These are phyloP conservation scores for Drosophila yakuba DNA, from an alignment of 1,140 invertebrate genomes.

Conservation along the genomic window DNA sequence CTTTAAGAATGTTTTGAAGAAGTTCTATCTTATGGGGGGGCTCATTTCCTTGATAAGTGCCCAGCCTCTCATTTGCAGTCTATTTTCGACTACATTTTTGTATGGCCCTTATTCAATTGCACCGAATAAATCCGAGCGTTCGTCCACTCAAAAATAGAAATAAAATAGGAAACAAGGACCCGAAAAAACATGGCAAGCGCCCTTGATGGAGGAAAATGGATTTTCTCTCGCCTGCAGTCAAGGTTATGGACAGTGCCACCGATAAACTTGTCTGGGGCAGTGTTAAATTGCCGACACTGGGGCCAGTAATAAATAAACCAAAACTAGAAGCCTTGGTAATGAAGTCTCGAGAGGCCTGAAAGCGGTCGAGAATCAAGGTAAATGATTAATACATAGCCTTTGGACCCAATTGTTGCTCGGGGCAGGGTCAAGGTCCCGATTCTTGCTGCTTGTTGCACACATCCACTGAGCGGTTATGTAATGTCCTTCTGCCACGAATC, in stretches of 20 bases:
- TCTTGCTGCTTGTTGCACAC: conserved; percentile 66
- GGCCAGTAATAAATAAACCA: background rate
- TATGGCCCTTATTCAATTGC: conserved; percentile 34
- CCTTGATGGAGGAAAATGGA: conserved; percentile 42
- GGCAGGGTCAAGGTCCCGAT: conserved; percentile 58
- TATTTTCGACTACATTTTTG: conserved; percentile 22
- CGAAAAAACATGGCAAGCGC: conserved; percentile 1
- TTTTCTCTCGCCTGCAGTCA: conserved; percentile 37
- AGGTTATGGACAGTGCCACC: conserved; percentile 46
- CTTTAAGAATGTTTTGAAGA: background rate
- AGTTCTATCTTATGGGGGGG: conserved; percentile 6
- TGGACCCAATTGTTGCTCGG: conserved; percentile 43
- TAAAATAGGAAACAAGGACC: conserved; percentile 30
- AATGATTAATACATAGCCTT: conserved; percentile 38
- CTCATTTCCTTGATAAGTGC: conserved; percentile 15
- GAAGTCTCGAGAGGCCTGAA: conserved; percentile 12
- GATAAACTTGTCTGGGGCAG: conserved; percentile 26
- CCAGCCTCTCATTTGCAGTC: conserved; percentile 13
- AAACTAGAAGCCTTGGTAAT: conserved; percentile 14
- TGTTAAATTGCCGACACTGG: conserved; percentile 9
- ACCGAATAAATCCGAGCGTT: conserved; percentile 4
- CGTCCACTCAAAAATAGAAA: conserved; percentile 39
- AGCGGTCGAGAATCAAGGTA: conserved; percentile 12
- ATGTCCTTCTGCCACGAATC: conserved; percentile 60
- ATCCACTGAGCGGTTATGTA: conserved; percentile 61